A percentile compares a stretch with the other conserved stretches of the same genome.
Evolutionary conservation across 2,888 invertebrate species (phyloP).

Genomic region (Acheta domesticus): DNA sequence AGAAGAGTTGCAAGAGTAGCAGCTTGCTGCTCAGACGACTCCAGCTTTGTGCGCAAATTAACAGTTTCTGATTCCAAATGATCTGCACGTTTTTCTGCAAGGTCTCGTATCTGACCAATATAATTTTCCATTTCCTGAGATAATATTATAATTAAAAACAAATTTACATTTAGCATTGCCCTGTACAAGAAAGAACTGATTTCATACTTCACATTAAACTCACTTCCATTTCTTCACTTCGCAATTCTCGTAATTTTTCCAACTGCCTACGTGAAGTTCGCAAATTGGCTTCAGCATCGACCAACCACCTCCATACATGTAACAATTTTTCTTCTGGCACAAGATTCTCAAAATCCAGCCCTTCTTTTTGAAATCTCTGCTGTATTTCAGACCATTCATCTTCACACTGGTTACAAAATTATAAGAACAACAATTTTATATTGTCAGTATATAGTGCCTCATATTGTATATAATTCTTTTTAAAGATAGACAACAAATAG

Average conservation of each 20-base stretch:
- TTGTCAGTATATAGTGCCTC: neutral
- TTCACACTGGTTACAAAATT: constrained; percentile 40
- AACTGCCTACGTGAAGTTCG: constrained; percentile 46
- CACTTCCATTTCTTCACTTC: constrained; percentile 48
- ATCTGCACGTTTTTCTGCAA: constrained; percentile 45
- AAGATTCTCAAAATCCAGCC: constrained; percentile 44
- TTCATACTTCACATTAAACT: neutral
- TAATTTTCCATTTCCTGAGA: constrained; percentile 47
- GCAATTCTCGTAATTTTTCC: constrained; percentile 47
- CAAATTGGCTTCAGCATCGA: constrained; percentile 49
- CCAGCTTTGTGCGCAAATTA: constrained; percentile 39
- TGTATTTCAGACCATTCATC: constrained; percentile 47
- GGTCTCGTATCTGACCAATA: constrained; percentile 45
- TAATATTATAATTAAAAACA: too few relatives aligned
- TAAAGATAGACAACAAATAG: neutral
- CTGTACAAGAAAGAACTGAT: too few relatives aligned
- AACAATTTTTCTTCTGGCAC: constrained; percentile 44
- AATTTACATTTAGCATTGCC: too few relatives aligned
- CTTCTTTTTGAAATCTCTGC: constrained; percentile 46
- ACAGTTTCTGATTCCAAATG: constrained; percentile 43
- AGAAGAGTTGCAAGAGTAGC: constrained; percentile 43
- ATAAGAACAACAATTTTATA: neutral
- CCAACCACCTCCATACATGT: constrained; percentile 49
- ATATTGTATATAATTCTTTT: neutral
- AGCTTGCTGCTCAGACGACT: constrained; percentile 40